phyloP scores from a whole-genome alignment of 2,797 vertebrate species.

The Percopsis omiscomaycus region DNA sequence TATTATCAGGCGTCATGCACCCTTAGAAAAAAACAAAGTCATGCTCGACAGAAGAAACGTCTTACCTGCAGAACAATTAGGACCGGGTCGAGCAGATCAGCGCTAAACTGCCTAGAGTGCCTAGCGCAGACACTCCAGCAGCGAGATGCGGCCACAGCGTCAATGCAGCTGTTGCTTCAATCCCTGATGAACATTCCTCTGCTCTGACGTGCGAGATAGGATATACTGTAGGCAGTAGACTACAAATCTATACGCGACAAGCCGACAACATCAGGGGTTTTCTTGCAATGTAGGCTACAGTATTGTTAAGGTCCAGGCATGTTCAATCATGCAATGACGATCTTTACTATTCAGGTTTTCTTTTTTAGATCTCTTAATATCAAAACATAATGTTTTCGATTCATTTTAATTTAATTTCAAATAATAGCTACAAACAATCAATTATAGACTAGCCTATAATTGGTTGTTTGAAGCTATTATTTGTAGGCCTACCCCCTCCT shows the following conservation, averaged over 20 bases:
- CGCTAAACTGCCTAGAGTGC: background rate
- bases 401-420: too few relatives aligned
- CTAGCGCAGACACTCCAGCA: background rate
- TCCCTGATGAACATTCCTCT: slow-evolving; percentile 28
- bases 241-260: background rate
- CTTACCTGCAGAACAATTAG: slow-evolving; percentile 40
- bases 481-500: too few relatives aligned
- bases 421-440: too few relatives aligned
- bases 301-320: too few relatives aligned
- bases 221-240: too few relatives aligned
- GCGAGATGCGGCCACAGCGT: slow-evolving; percentile 1
- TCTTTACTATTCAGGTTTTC: too few relatives aligned
- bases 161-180: slow-evolving; percentile 43
- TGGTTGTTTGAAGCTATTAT: too few relatives aligned
- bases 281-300: too few relatives aligned
- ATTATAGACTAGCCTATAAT: too few relatives aligned
- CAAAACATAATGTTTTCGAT: too few relatives aligned
- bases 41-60: background rate
- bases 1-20: background rate
- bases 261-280: background rate
- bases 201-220: slow-evolving; percentile 32
- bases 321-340: too few relatives aligned
- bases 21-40: background rate
- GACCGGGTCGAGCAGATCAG: slow-evolving; percentile 3
- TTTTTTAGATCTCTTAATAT: too few relatives aligned